Evolutionary conservation across 1,140 invertebrate species (phyloP), one percentile per base, ranked within the genome.

Genomic region (Drosophila ercepeae): DNA sequence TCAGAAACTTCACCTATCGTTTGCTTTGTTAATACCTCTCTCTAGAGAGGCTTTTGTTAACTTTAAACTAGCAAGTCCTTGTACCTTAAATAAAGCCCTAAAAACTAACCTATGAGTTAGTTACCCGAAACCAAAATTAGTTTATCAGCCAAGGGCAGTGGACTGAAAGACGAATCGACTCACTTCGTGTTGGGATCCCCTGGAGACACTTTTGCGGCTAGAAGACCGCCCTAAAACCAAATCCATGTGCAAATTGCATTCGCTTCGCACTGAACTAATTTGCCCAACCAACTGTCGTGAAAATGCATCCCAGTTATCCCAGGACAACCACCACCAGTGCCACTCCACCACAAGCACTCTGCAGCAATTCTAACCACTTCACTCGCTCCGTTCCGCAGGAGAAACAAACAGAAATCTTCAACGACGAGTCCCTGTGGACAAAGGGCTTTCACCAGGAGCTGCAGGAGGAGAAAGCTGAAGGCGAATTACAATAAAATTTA

Each of bases 401-500:
- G 50, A 41, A 36, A 14, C 42, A 55, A 64, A 25, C 44, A 54
- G 61, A 63, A 52, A 41, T 39, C 23, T 49, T 49, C 53, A 75
- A 49, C 42, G 39, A 39, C 50, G 45, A 42, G 46, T 18, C 45
- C 55, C 51, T 39, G 21, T 57, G 58, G 67, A 42, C 23, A 52
- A 42, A 42, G 27, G 36, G 55, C 29, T 32, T 9, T 8, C 27
- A 29, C 27, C 8, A 9, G 8, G 8, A 27, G 25, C 5, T 7
- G 29, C 9, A 9, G 29, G 9, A 9, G 58, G 52, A 42, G 32
- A 36, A 48, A 51, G 49, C 29, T 46, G 50, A 63, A 51, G 65
- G 48, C 49, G 72, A 54, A 81, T 72, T 81, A 76, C 67, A 81
- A 81, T 81, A 81, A 81, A 81, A 81, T 81, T 75, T 81, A 81